Base-by-base conservation (phyloP, 2,888 invertebrate species). In the Caenorhabditis angaria region DNA sequence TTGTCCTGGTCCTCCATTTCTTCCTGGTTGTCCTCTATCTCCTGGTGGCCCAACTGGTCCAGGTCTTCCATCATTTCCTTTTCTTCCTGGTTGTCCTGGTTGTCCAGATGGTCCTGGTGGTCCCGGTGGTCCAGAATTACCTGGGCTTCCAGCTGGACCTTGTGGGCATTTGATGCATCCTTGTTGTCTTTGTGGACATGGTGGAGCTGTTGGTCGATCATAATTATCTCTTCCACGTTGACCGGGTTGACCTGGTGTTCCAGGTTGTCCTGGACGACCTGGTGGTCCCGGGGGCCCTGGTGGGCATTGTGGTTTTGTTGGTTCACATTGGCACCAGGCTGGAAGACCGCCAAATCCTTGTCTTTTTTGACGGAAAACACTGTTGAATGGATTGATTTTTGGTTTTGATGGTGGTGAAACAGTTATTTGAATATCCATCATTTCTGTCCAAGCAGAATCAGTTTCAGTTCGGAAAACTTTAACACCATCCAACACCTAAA, bases 361-460 rank as follows among this genome's bases (percentile, higher is more conserved):
- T 60, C 80, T 65, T 67, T 81, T 81, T 70, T 79, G 77, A 71
- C 81, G 81, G 79, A 81, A 81, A 65, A 81, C 78, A 53, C 68
- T 69, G 63, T 77, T 75, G 76, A 80, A 80, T 59, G 80, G 80
- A 54, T 80, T 80, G 41, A 67, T 64, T 47, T 71, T 63, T 54
- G 80, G 80, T 67, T 81, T 77, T 61, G 81, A 77, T 22, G 85
- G 85, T 14, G 85, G 85, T 2, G 84, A 75, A 14, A 85, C 84
- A 28, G 76, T 71, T 51, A 81, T 73, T 63, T 82, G 82, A 54
- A 82, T 69, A 67, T 82, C 80, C 70, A 82, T 76, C 82, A 82
- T 82, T 70, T 82, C 76, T 22, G 74, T 68, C 82, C 82, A 82
- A 18, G 82, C 82, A 10, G 78, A 75, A 59, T 82, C 82, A 20